phyloP scores from a whole-genome alignment of 2,888 invertebrate species.

The Oligia latruncula region DNA sequence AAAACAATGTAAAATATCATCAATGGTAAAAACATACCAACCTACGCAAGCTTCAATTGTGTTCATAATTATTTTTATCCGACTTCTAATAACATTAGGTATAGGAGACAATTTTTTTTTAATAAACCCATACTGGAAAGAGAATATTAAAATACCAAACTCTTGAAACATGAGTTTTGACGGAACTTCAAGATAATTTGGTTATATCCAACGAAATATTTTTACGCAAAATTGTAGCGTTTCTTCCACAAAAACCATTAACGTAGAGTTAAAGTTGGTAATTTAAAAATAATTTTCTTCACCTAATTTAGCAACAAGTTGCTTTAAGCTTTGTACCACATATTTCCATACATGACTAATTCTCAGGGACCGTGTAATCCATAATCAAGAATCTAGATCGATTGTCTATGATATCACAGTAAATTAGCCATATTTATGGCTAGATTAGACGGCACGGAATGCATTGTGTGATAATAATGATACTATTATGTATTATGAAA shows the following conservation, averaged over 20 bases:
- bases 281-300: background rate
- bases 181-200: background rate
- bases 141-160: background rate
- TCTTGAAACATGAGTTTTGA: background rate
- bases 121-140: no score
- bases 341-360: constrained; percentile 35
- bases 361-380: constrained; percentile 26
- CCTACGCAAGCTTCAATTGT: background rate
- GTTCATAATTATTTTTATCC: background rate
- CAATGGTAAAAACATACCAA: background rate
- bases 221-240: background rate
- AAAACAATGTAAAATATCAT: background rate
- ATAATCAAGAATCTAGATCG: constrained; percentile 48
- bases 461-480: constrained; percentile 37
- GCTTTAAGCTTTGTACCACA: background rate
- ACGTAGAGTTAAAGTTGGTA: background rate
- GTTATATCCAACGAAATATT: background rate
- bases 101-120: no score
- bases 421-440: constrained; percentile 35
- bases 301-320: no score
- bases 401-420: constrained; percentile 40
- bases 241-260: background rate
- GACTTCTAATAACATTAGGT: background rate
- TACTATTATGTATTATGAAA: constrained; percentile 8
- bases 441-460: constrained; percentile 34